phyloP scores from a whole-genome alignment of 64 coral and sea anemone genomes.

The Stichodactyla mertensii region DNA sequence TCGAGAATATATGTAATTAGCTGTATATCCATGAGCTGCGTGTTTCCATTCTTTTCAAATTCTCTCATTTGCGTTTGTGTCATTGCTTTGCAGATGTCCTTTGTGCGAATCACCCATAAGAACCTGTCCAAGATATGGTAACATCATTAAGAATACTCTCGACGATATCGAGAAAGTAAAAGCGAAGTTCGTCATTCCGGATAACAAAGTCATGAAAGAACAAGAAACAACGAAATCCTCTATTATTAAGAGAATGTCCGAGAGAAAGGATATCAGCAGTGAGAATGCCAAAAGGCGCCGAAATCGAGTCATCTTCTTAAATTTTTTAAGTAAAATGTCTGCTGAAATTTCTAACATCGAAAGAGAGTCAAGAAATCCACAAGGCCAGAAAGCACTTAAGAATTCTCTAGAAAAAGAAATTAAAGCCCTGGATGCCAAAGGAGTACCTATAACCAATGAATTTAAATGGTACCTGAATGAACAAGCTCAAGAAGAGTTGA shows the following conservation, averaged over 20 bases:
- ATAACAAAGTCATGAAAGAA: neutral
- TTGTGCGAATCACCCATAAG: slow-evolving; percentile 50
- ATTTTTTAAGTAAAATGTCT: neutral
- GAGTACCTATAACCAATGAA: neutral
- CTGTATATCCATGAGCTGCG: too few relatives aligned
- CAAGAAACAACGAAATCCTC: neutral
- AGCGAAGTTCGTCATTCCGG: slow-evolving; percentile 16
- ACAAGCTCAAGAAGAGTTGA: slow-evolving; percentile 59
- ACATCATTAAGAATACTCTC: slow-evolving; percentile 66
- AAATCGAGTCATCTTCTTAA: slow-evolving; percentile 51
- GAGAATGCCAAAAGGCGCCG: slow-evolving; percentile 35
- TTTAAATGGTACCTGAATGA: slow-evolving; percentile 37
- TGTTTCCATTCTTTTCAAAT: too few relatives aligned
- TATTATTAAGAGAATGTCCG: neutral
- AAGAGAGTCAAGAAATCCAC: neutral
- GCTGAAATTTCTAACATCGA: neutral
- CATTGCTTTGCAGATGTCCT: slow-evolving; percentile 35
- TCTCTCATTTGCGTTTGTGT: neutral
- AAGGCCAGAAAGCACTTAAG: neutral
- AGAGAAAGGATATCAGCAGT: neutral
- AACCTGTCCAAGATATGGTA: slow-evolving; percentile 67
- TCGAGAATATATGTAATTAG: too few relatives aligned
- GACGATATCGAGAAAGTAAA: slow-evolving; percentile 70
- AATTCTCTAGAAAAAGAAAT: neutral
- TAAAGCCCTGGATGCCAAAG: neutral